Base-by-base conservation (phyloP, 2,113 vertebrate species). In the Cebus imitator region DNA sequence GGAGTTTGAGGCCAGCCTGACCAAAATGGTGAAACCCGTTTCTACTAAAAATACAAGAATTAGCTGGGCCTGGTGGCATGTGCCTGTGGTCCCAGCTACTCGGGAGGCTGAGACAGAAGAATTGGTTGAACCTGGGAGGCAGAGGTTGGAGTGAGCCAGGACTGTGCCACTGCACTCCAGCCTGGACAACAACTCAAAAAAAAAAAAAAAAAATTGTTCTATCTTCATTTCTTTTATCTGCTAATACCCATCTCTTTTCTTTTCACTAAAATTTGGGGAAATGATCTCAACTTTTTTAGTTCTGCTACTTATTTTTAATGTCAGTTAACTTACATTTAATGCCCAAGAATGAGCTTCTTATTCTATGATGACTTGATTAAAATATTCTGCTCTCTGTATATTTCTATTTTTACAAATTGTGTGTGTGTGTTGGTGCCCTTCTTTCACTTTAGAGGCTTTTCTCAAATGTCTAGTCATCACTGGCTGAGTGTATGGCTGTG, bases 221-320 rank as follows among this genome's bases (percentile, higher is more conserved):
- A 55, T 90, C 37, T 90, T 68, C 37, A 48, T 68, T 76, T 66
- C 45, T 94, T 68, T 78, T 30, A 95, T 95, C 70, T 84, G 32
- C 48, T 76, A 78, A 76, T 76, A 55, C 37, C 11, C 11, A 45
- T 66, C n/a, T 85, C 50, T 78, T 82, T 83, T 43, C 25, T 83
- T 66, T 76, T 84, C 66, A 21, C 6, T 27, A 11, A 61, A 81
- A 70, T 90, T 79, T 50, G 61, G 58, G 35, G 37, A 85, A 91
- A 50, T 85, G n/a, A 48, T 75, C 35, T 94, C 70, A 90, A 68
- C 30, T 94, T 91, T 84, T 90, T 90, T 58, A 95, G 32, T 50
- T 23, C 25, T 78, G 23, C 50, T 87, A 43, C 73, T 87, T 64
- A n/a, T 61, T 81, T 91, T 78, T 92, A 92, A 50, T 80, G 25